Conservation (phyloP, 2,797 vertebrate species). For the Lagodon rhomboides region DNA sequence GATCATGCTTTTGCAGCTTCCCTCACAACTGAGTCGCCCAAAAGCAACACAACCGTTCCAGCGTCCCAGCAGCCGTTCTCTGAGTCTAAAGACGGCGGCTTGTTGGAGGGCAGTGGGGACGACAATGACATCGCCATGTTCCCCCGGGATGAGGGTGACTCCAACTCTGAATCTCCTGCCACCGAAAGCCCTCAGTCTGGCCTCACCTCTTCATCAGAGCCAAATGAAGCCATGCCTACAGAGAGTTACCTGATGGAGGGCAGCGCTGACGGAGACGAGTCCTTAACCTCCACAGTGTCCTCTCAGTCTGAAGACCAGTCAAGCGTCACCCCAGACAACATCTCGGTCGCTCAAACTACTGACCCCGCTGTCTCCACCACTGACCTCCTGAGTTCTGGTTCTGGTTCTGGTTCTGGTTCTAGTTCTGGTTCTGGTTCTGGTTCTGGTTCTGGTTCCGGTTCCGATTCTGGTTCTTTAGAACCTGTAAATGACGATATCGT, state of each 20-base stretch:
- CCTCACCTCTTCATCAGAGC: no score
- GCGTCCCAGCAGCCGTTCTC: background rate
- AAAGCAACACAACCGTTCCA: slow-evolving; percentile 8
- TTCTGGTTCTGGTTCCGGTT: background rate
- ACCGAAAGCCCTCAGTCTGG: no score
- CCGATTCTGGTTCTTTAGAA: no score
- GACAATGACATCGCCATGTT: background rate
- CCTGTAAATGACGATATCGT: background rate
- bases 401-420: background rate
- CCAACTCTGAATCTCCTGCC: no score
- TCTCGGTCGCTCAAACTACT: background rate
- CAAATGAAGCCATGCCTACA: background rate
- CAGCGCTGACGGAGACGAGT: no score
- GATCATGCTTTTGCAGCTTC: background rate
- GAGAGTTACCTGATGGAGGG: slow-evolving; percentile 16
- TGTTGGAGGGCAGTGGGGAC: slow-evolving; percentile 34
- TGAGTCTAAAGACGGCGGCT: background rate
- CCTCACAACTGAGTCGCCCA: slow-evolving; percentile 26
- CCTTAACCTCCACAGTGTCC: no score
- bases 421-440: background rate
- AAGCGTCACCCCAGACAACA: background rate
- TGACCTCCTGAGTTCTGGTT: background rate
- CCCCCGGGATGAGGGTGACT: no score
- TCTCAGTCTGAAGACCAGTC: background rate
- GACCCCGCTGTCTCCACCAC: background rate